These are phyloP conservation scores for Pimpla rufipes DNA, from an alignment of 2,888 invertebrate genomes.

Conservation along the genomic window DNA sequence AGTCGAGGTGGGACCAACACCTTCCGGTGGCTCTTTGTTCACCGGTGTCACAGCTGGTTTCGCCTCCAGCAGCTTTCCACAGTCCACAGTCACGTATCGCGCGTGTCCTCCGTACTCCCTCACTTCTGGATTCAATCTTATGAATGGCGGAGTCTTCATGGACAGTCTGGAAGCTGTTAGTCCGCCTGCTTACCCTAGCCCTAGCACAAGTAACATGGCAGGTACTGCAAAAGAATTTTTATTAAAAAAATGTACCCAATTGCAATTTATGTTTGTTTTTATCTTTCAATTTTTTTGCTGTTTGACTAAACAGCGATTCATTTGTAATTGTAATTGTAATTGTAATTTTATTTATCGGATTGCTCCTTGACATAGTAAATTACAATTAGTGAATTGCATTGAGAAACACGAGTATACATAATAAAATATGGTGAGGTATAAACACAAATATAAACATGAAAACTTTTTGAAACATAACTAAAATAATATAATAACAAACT, in stretches of 20 bases:
- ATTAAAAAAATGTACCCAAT: neutral
- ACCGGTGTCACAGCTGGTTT: constrained; percentile 72
- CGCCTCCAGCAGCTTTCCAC: constrained; percentile 83
- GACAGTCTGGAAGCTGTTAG: constrained; percentile 83
- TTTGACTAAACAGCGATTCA: too few relatives aligned
- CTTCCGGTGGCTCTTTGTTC: constrained; percentile 74
- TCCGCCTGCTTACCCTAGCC: constrained; percentile 83
- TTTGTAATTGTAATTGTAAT: too few relatives aligned
- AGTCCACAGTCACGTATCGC: constrained; percentile 77
- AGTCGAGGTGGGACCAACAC: constrained; percentile 69
- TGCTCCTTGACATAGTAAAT: too few relatives aligned
- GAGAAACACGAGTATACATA: too few relatives aligned
- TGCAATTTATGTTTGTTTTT: neutral
- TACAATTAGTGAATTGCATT: too few relatives aligned
- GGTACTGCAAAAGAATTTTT: constrained; percentile 71
- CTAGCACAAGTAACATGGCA: constrained; percentile 82
- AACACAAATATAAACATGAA: too few relatives aligned
- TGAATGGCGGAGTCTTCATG: constrained; percentile 76
- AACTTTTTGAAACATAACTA: neutral
- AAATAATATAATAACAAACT: neutral
- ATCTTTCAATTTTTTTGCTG: too few relatives aligned
- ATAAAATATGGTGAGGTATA: too few relatives aligned
- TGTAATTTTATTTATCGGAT: too few relatives aligned
- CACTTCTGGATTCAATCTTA: constrained; percentile 76
- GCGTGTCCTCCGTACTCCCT: constrained; percentile 75